A percentile compares a stretch with the other conserved stretches of the same genome.
Evolutionary conservation across 2,888 invertebrate species (phyloP).

Genomic region (Artemia sp.): DNA sequence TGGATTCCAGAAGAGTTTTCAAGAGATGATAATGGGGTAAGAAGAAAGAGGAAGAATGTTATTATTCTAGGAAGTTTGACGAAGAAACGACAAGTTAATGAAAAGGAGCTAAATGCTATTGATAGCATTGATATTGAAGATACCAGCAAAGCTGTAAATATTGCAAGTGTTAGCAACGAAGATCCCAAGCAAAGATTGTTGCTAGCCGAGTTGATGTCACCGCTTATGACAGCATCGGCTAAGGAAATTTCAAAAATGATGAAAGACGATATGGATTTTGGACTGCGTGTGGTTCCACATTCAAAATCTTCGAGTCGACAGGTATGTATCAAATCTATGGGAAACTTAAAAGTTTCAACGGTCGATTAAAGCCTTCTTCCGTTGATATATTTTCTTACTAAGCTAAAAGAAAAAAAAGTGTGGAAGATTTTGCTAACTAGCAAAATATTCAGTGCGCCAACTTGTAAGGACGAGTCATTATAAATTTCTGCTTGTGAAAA

Average conservation of each 20-base stretch:
- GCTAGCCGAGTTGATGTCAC: neutral
- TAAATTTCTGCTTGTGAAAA: no score
- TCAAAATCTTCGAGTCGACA: no score
- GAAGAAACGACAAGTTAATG: neutral
- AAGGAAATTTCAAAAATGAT: constrained; percentile 11
- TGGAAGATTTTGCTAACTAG: no score
- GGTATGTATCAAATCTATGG: no score
- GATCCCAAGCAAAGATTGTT: neutral
- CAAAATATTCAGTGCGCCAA: no score
- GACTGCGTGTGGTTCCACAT: no score
- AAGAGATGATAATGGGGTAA: neutral
- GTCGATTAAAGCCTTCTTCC: no score
- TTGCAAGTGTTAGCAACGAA: neutral
- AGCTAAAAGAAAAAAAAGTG: no score
- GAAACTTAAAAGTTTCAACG: no score
- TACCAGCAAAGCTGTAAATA: neutral
- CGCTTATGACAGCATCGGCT: constrained; percentile 5
- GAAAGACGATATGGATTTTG: neutral
- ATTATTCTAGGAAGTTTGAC: constrained; percentile 1
- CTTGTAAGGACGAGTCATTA: no score
- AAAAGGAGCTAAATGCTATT: neutral
- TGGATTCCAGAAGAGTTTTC: constrained; percentile 3
- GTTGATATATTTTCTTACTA: no score
- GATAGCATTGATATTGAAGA: neutral
- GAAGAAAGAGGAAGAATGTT: neutral